Evolutionary conservation across 2,797 vertebrate species (phyloP).

Genomic region (Malacoctenus gilli): DNA sequence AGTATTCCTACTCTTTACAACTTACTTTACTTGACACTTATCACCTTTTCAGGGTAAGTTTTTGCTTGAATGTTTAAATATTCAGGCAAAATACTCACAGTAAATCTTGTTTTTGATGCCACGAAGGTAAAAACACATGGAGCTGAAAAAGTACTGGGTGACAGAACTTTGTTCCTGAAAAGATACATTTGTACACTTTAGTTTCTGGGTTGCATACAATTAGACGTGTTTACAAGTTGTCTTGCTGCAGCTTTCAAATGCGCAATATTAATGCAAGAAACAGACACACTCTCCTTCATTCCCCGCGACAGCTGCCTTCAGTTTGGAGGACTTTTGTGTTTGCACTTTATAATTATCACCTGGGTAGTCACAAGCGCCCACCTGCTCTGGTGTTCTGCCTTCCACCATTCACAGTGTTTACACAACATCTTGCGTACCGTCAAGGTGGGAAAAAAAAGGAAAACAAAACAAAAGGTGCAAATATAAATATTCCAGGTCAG

Average conservation of each 20-base stretch:
- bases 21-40: too few relatives aligned
- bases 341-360: slow-evolving; percentile 5
- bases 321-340: neutral
- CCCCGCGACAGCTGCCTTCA: neutral
- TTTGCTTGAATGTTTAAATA: too few relatives aligned
- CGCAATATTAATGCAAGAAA: neutral
- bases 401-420: neutral
- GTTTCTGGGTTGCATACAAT: too few relatives aligned
- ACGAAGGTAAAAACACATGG: too few relatives aligned
- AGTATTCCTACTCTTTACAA: too few relatives aligned
- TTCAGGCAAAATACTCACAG: too few relatives aligned
- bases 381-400: neutral
- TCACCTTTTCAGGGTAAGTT: too few relatives aligned
- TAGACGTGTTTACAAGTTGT: slow-evolving; percentile 7
- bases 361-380: neutral
- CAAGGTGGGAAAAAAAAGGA: too few relatives aligned
- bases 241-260: neutral
- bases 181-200: too few relatives aligned
- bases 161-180: too few relatives aligned
- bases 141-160: too few relatives aligned
- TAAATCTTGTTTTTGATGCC: too few relatives aligned
- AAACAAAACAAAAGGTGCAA: slow-evolving; percentile 28
- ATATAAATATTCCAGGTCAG: slow-evolving; percentile 16
- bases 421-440: slow-evolving; percentile 20
- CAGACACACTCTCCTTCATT: neutral